These are phyloP conservation scores for Pyrgus malvae DNA, from an alignment of 2,888 invertebrate genomes.

Conservation along the genomic window DNA sequence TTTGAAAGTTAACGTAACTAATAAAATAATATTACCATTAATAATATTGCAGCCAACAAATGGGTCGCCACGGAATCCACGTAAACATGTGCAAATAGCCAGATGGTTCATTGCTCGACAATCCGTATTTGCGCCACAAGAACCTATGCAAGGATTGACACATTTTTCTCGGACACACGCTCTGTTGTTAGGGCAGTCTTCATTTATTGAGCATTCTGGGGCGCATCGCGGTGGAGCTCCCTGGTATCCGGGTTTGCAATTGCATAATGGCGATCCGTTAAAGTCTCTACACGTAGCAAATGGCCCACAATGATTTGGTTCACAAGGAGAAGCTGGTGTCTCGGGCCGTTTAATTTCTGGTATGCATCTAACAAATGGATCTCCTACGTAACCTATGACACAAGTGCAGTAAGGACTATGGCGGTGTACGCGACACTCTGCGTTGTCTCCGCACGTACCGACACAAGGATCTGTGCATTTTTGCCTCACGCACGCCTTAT, in stretches of 20 bases:
- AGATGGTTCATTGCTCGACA: constrained; percentile 89
- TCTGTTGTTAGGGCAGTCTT: constrained; percentile 87
- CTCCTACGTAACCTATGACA: constrained; percentile 86
- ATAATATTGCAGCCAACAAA: constrained; percentile 77
- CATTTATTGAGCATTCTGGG: constrained; percentile 89
- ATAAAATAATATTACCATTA: constrained; percentile 44
- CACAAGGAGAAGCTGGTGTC: constrained; percentile 76
- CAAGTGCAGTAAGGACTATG: constrained; percentile 89
- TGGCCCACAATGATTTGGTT: constrained; percentile 86
- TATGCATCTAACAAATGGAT: constrained; percentile 84
- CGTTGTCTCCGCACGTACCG: constrained; percentile 86
- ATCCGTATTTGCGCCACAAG: constrained; percentile 86
- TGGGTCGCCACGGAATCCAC: constrained; percentile 87
- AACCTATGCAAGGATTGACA: constrained; percentile 86
- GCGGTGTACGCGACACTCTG: constrained; percentile 86
- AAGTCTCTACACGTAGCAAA: constrained; percentile 83
- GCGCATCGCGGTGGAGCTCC: constrained; percentile 87
- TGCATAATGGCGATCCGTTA: constrained; percentile 80
- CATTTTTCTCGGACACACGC: constrained; percentile 90
- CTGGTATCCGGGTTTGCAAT: constrained; percentile 83
- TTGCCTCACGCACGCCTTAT: constrained; percentile 88
- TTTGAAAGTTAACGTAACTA: neutral
- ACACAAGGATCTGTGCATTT: constrained; percentile 92
- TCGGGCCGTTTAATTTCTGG: constrained; percentile 77
- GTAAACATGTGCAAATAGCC: constrained; percentile 87